Conservation (phyloP, 2,113 vertebrate species). For the Xiphias gladius region DNA sequence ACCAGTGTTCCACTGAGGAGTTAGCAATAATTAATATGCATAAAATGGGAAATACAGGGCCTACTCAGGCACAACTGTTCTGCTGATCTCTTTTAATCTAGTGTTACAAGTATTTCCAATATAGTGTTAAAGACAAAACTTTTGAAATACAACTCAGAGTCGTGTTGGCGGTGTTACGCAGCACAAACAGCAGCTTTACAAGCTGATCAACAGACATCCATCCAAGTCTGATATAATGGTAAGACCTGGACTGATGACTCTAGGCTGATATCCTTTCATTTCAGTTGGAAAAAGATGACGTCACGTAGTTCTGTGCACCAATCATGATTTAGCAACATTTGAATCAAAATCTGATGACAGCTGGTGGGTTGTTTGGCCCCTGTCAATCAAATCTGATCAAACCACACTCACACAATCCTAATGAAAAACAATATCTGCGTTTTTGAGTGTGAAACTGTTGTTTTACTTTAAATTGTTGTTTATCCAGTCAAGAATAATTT, state of each 20-base stretch:
- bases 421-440: neutral
- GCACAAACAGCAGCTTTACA: neutral
- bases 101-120: slow-evolving; percentile 1
- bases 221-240: neutral
- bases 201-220: neutral
- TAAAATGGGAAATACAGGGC: slow-evolving; percentile 25
- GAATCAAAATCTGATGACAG: neutral
- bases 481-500: neutral
- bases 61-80: slow-evolving; percentile 13
- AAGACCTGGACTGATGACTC: neutral
- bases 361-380: neutral
- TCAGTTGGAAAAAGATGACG: neutral
- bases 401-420: neutral
- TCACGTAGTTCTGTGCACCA: too few species aligned
- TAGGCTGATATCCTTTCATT: neutral
- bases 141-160: neutral
- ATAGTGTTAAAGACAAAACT: neutral
- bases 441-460: neutral
- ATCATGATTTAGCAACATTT: neutral
- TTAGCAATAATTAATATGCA: slow-evolving; percentile 45
- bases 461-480: neutral
- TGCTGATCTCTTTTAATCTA: slow-evolving; percentile 27
- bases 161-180: neutral
- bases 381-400: neutral
- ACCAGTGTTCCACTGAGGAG: slow-evolving; percentile 9